Percentiles rank a stretch among this genome's conserved stretches.
Conservation (phyloP, 2,797 vertebrate genomes). For the Etheostoma nigrum region DNA sequence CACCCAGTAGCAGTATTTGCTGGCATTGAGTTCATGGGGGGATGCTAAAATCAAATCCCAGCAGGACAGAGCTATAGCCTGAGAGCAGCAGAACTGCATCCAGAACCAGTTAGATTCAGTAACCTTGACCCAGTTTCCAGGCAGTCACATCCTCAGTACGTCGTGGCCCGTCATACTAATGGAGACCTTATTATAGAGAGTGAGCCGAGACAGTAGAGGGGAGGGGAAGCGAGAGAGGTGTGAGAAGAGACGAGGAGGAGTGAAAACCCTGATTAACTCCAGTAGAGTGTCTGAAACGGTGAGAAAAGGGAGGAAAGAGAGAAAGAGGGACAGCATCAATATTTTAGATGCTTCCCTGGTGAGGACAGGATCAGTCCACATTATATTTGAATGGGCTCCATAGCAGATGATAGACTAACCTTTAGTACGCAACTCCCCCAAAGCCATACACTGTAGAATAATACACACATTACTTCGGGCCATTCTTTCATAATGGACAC, state of each 20-base stretch:
- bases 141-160: constrained; percentile 48
- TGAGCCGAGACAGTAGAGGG: constrained; percentile 32
- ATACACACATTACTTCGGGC: constrained; percentile 37
- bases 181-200: constrained; percentile 67
- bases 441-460: constrained; percentile 41
- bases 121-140: constrained; percentile 85
- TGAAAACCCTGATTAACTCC: constrained; percentile 8
- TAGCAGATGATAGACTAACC: constrained; percentile 19
- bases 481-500: constrained; percentile 53
- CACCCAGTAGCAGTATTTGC: constrained; percentile 51
- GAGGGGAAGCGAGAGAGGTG: constrained; percentile 32
- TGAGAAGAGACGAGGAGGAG: constrained; percentile 25
- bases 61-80: constrained; percentile 43
- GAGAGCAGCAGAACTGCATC: constrained; percentile 52
- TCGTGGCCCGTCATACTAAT: constrained; percentile 49
- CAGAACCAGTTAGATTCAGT: constrained; percentile 59
- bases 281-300: constrained; percentile 23
- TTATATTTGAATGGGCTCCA: background rate
- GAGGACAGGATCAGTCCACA: background rate
- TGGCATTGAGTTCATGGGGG: constrained; percentile 53
- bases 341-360: background rate
- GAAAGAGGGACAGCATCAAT: background rate
- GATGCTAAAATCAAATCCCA: constrained; percentile 38
- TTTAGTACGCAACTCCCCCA: constrained; percentile 42
- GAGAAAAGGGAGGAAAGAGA: background rate